Percentiles rank a stretch among this genome's conserved stretches.
These are phyloP conservation scores for Notodonta dromedarius DNA, from an alignment of 2,888 invertebrate genomes.

Conservation along the genomic window DNA sequence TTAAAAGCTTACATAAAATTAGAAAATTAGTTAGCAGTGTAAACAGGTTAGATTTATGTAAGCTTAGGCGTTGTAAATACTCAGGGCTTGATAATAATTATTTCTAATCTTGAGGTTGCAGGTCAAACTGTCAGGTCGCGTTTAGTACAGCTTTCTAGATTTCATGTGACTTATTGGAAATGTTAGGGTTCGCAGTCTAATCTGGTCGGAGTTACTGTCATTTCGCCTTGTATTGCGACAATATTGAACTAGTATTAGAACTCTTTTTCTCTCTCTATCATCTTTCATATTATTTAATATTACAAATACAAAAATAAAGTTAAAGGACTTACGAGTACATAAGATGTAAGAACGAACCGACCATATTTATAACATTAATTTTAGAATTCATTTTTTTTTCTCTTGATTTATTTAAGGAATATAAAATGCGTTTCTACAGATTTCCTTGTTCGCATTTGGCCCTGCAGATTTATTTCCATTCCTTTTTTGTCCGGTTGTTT, in stretches of 20 bases:
- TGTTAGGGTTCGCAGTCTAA: not conserved
- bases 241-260: no score
- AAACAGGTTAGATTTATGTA: conserved; percentile 10
- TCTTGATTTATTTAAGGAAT: not conserved
- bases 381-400: no score
- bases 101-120: conserved; percentile 1
- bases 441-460: conserved; percentile 41
- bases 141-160: not conserved
- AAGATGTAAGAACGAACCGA: no score
- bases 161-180: conserved; percentile 4
- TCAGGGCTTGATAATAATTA: not conserved
- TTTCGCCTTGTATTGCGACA: no score
- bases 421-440: conserved; percentile 26
- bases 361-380: no score
- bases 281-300: no score
- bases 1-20: conserved; percentile 22
- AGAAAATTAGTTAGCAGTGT: conserved; percentile 20
- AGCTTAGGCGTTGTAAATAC: not conserved
- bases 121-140: not conserved
- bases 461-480: conserved; percentile 67
- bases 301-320: no score
- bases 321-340: no score
- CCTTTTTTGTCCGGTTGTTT: conserved; percentile 65
- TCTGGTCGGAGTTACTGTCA: no score
- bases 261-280: no score